Evolutionary conservation across 2,888 invertebrate species (phyloP).

Genomic region (Lasioglossum figueresi): DNA sequence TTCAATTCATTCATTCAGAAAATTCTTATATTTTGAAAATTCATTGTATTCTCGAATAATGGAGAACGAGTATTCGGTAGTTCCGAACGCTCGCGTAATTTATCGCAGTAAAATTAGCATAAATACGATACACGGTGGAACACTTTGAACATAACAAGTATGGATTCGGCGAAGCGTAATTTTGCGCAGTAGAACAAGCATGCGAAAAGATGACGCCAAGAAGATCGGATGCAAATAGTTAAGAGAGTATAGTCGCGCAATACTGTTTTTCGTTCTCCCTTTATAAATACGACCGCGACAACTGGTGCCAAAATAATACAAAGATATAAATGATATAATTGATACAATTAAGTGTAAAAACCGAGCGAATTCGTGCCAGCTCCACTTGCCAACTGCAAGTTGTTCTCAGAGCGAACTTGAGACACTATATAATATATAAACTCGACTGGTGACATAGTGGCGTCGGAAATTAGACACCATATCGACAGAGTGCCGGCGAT

Average conservation of each 20-base stretch:
- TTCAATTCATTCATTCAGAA: neutral
- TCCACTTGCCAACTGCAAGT: constrained; percentile 48
- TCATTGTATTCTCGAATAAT: neutral
- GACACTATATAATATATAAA: constrained; percentile 36
- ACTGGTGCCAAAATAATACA: constrained; percentile 63
- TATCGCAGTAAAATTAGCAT: neutral
- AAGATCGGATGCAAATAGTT: constrained; percentile 36
- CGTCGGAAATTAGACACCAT: neutral
- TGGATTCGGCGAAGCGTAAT: constrained; percentile 8
- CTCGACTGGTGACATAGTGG: constrained; percentile 39
- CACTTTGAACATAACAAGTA: neutral
- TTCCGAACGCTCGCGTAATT: neutral
- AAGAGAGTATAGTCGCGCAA: constrained; percentile 36
- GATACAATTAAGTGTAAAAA: constrained; percentile 54
- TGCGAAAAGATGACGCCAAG: constrained; percentile 17
- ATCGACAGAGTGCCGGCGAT: neutral
- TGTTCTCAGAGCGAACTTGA: constrained; percentile 14
- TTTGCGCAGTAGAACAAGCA: neutral
- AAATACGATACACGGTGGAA: neutral
- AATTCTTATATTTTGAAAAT: neutral
- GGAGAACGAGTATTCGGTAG: neutral
- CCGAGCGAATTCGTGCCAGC: constrained; percentile 36
- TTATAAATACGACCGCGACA: constrained; percentile 26
- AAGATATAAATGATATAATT: constrained; percentile 59
- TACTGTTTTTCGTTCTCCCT: constrained; percentile 15